Evolutionary conservation across 2,113 vertebrate species (phyloP).

Genomic region (Tetraodon nigroviridis): DNA sequence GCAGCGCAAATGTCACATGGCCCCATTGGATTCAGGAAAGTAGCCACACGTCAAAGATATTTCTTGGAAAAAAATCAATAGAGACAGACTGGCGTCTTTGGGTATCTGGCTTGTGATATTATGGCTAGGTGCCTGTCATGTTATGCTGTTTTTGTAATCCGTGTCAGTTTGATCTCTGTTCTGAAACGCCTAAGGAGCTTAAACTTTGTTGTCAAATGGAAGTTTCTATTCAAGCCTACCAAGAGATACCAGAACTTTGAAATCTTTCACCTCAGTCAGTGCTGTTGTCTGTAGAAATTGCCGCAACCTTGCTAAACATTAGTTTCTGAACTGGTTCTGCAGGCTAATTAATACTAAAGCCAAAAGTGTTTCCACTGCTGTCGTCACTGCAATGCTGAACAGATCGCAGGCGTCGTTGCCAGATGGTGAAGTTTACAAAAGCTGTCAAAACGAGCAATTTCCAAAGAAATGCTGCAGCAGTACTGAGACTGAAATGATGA

Average conservation of each 20-base stretch:
- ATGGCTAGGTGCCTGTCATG: too few species aligned
- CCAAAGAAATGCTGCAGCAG: slow-evolving; percentile 3
- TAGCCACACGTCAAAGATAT: slow-evolving; percentile 10
- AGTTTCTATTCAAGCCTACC: too few species aligned
- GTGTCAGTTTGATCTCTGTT: too few species aligned
- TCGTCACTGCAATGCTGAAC: slow-evolving; percentile 4
- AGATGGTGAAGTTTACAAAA: slow-evolving; percentile 16
- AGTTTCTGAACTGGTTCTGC: slow-evolving; percentile 2
- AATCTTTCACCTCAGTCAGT: neutral
- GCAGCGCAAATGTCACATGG: slow-evolving; percentile 26
- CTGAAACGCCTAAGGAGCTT: too few species aligned
- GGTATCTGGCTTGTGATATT: too few species aligned
- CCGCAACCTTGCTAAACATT: neutral
- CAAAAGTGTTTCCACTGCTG: neutral
- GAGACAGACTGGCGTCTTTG: too few species aligned
- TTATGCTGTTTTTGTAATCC: too few species aligned
- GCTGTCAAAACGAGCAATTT: slow-evolving; percentile 1
- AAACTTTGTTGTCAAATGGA: too few species aligned
- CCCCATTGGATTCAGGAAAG: slow-evolving; percentile 7
- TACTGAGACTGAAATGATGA: neutral
- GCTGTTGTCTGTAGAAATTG: neutral
- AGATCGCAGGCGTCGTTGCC: slow-evolving; percentile 7
- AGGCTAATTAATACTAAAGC: slow-evolving; percentile 2
- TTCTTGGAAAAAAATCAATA: neutral
- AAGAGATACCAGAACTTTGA: neutral